Evolutionary conservation across 2,113 vertebrate species (phyloP).

Genomic region (Oncorhynchus mykiss): DNA sequence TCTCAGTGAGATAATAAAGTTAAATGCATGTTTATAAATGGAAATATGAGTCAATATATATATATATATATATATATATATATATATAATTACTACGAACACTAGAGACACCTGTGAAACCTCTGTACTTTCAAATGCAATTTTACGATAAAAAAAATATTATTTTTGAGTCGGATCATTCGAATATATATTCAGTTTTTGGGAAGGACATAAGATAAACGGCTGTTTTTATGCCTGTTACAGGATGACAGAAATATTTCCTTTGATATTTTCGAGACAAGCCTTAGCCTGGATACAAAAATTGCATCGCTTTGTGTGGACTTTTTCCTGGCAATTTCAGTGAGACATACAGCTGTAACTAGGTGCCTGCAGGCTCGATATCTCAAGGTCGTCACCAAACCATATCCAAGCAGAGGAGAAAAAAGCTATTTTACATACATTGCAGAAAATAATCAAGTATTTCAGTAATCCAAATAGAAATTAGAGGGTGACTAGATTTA

Average conservation of each 20-base stretch:
- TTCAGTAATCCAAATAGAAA: constrained; percentile 39
- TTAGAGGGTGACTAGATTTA: constrained; percentile 7
- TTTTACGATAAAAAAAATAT: too few species aligned
- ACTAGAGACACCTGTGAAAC: too few species aligned
- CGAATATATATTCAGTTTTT: neutral
- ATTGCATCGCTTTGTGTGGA: too few species aligned
- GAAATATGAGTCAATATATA: neutral
- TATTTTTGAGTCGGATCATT: too few species aligned
- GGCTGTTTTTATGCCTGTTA: neutral
- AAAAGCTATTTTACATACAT: constrained; percentile 9
- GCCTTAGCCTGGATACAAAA: neutral
- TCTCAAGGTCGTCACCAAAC: constrained; percentile 26
- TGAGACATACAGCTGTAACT: neutral
- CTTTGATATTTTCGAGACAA: constrained; percentile 17
- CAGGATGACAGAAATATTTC: neutral
- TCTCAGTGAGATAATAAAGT: too few species aligned
- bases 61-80: neutral
- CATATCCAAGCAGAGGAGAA: constrained; percentile 5
- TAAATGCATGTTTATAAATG: neutral
- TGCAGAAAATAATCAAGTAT: constrained; percentile 28
- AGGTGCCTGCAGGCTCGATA: neutral
- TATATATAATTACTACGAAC: neutral
- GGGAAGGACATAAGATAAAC: constrained; percentile 6
- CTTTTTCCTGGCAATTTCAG: constrained; percentile 9
- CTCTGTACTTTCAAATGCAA: too few species aligned